Base-by-base conservation (phyloP, 2,888 invertebrate genomes). In the Cabera pusaria region DNA sequence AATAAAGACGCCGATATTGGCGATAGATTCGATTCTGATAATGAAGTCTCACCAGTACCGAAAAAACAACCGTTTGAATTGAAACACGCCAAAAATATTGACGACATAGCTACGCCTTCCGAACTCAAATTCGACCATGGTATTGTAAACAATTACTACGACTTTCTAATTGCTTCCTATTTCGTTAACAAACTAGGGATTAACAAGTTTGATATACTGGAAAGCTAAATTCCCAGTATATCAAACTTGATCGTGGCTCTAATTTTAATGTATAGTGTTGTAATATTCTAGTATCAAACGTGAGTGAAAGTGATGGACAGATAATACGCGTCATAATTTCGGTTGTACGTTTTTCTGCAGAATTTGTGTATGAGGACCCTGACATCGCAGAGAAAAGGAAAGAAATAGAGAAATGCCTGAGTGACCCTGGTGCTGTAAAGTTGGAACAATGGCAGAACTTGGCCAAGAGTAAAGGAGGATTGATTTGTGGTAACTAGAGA, bases 81-180 rank as follows among this genome's bases (percentile, higher is more conserved):
- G 49, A 84, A 80, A 67, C 73, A 79, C 55, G 50, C 77, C 51
- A 73, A 78, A 76, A 88, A 88, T 79, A 89, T 90, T 67, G 89
- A 90, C 74, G 89, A 89, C 77, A 90, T 90, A 64, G 81, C 86
- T 72, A 84, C 88, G 71, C 91, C 91, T 65, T 88, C 90, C 19
- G 93, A 93, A 78, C 79, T 94, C 56, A 93, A 91, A 80, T 94
- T 94, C 72, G 93, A 93, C 74, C 90, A 91, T 88, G 91, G 93
- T 93, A 91, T 72, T 75, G 75, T 83, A 83, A 80, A 84, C 80
- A 83, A 49, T 42, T 48, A 57, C 54, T 52, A 47, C 6, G 24
- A 49, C 46, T 44, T 56, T 61, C 61, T 59, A 25, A 64, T 60
- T 49, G 60, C 56, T 64, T 60, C 45, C 55, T 59, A 12, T 29